phyloP scores from a whole-genome alignment of 2,797 vertebrate species.

The Sylvia borin region DNA sequence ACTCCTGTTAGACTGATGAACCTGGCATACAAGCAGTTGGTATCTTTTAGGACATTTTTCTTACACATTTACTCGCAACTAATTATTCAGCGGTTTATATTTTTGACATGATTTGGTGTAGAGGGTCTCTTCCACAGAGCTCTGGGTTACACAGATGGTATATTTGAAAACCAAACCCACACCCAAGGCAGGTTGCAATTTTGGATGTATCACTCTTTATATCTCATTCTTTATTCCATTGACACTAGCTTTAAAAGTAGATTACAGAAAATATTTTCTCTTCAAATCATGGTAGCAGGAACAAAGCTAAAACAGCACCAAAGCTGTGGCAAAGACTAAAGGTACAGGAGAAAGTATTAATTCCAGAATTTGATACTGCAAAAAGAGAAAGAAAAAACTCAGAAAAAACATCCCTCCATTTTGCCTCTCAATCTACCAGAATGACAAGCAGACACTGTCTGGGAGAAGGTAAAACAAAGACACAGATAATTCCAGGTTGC shows the following conservation, averaged over 20 bases:
- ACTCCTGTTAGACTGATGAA: background rate
- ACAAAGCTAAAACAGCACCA: background rate
- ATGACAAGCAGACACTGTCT: rapidly evolving
- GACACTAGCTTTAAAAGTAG: background rate
- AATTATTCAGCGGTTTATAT: background rate
- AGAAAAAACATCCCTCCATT: background rate
- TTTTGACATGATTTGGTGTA: background rate
- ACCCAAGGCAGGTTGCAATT: background rate
- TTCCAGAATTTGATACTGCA: background rate
- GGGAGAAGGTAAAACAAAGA: background rate
- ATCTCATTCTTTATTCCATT: background rate
- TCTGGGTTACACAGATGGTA: background rate
- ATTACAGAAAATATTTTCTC: background rate
- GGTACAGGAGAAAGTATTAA: background rate
- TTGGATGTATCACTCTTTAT: background rate
- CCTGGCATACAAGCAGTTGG: background rate
- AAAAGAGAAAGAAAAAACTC: background rate
- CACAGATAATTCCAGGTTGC: background rate
- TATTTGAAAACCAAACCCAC: background rate
- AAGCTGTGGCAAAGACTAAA: background rate
- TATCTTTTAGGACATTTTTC: background rate
- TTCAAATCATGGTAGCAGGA: background rate
- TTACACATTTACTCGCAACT: background rate
- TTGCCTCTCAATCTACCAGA: background rate
- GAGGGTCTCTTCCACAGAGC: background rate